Base-by-base conservation (phyloP, 1,140 invertebrate species). In the Megalopta genalis region DNA sequence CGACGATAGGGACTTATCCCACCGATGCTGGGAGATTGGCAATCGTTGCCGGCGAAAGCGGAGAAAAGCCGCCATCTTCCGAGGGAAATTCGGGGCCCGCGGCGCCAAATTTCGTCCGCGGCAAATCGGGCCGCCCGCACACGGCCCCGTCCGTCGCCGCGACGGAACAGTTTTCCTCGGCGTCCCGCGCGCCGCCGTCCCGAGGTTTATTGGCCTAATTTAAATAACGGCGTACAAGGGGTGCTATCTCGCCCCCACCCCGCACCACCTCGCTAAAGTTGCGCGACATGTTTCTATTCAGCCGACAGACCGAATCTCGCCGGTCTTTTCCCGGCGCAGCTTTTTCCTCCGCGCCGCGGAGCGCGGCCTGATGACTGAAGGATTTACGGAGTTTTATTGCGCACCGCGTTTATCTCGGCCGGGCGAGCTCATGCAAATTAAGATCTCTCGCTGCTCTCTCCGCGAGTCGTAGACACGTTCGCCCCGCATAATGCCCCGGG, bases 141-240 rank as follows among this genome's bases (percentile, higher is more conserved):
- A 62, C 25, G 60, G 10, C 4, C 14, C 21, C 27, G 64, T 37
- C 25, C 23, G 32, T 59, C 63, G 25, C 60, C 52, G 14, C 39
- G 27, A 25, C 52, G 6, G 54, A 37, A 21, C 14, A 49, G 73
- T 14, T 39, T 23, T 46, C 54, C 21, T 0, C 16, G 14, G n/a
- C 62, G 42, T 46, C 42, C 42, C 14, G 32, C 4, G 4, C 32
- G 9, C 42, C 10, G 14, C 10, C 42, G 42, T 25, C 14, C 80
- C 71, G 63, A 85, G 74, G 82, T 91, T 90, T 88, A 89, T 90
- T 87, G 88, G 76, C 82, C 87, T 83, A 88, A 91, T 91, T 90
- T 91, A 89, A 90, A 90, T 90, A 90, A 86, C 83, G 85, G 78
- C 76, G 69, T 57, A 71, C 52, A 57, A 66, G 52, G 60, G 77